Evolutionary conservation across 2,888 invertebrate species (phyloP).

Genomic region (Muscina levida): DNA sequence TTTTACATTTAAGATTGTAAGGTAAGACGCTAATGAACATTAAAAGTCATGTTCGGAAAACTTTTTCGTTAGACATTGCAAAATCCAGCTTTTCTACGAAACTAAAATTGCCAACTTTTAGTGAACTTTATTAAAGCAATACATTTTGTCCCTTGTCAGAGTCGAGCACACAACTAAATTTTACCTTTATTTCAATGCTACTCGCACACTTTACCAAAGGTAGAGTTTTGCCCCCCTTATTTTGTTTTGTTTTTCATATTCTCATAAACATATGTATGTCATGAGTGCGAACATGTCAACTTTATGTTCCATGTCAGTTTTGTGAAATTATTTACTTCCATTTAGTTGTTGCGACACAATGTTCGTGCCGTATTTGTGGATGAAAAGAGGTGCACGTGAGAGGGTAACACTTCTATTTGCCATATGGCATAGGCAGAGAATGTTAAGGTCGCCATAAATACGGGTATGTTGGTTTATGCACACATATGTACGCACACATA

Average conservation of each 20-base stretch:
- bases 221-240: not conserved
- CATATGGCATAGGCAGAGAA: too few relatives aligned
- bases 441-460: too few relatives aligned
- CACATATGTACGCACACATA: too few relatives aligned
- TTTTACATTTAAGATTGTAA: too few relatives aligned
- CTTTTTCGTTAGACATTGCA: not conserved
- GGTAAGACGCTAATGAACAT: too few relatives aligned
- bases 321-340: not conserved
- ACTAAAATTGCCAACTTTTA: too few relatives aligned
- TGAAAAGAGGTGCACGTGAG: too few relatives aligned
- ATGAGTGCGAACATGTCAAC: conserved; percentile 7
- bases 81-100: not conserved
- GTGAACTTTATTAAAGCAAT: not conserved
- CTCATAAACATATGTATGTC: not conserved
- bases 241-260: not conserved
- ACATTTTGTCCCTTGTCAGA: not conserved
- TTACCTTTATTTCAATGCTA: not conserved
- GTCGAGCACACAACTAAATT: not conserved
- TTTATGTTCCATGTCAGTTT: not conserved
- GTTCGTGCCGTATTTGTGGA: not conserved
- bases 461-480: too few relatives aligned
- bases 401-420: too few relatives aligned
- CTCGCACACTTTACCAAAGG: not conserved
- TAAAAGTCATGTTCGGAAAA: not conserved
- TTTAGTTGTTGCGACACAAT: not conserved